phyloP scores from a whole-genome alignment of 2,113 vertebrate species.

The Pedionomus torquatus region DNA sequence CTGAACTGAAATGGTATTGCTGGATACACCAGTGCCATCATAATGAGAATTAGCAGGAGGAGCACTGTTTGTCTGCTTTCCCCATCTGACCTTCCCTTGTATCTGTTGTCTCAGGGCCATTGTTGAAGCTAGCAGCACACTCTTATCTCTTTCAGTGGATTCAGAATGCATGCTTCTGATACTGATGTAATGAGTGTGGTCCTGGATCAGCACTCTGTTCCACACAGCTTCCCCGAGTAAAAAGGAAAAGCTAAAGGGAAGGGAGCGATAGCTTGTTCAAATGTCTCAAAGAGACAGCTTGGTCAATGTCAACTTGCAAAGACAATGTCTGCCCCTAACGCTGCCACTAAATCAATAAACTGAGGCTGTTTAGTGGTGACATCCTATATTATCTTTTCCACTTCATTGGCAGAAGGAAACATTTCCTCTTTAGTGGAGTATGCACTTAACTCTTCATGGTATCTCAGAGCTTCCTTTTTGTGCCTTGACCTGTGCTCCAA shows the following conservation, averaged over 20 bases:
- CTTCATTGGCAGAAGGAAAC: not conserved
- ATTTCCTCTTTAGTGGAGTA: not conserved
- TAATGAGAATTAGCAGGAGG: not conserved
- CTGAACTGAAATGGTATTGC: not conserved
- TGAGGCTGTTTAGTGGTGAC: not conserved
- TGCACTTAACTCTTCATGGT: not conserved
- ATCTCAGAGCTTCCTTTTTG: not conserved
- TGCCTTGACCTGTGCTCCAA: not conserved
- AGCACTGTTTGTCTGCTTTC: not conserved
- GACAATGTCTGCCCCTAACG: not conserved
- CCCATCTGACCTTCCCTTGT: not conserved
- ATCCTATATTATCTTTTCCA: not conserved
- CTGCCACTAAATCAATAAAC: not conserved
- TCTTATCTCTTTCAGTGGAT: not conserved
- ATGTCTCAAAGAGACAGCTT: not conserved
- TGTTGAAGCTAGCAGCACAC: not conserved
- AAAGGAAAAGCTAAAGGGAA: not conserved
- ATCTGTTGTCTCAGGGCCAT: not conserved
- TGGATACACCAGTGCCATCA: not conserved
- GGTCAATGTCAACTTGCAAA: not conserved
- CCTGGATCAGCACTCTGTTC: not conserved
- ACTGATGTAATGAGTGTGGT: not conserved
- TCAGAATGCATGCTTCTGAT: not conserved
- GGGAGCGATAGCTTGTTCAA: not conserved
- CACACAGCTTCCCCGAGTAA: not conserved